Conservation (phyloP, 2,797 vertebrate genomes). For the Gallirallus australis region DNA sequence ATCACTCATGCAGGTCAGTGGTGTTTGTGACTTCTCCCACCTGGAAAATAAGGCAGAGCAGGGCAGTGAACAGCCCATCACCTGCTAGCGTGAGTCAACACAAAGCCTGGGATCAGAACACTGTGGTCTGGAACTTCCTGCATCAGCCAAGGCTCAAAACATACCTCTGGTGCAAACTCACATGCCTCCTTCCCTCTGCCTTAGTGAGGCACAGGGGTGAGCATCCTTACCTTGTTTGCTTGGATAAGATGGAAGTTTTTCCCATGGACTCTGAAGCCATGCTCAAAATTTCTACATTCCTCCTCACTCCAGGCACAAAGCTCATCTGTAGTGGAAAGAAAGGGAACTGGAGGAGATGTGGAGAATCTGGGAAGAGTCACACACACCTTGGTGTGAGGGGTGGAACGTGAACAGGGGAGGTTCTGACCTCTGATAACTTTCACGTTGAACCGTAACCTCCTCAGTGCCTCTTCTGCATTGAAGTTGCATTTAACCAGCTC, state of each 20-base stretch:
- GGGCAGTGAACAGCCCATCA: slow-evolving; percentile 72
- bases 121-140: slow-evolving; percentile 43
- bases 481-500: slow-evolving; percentile 96
- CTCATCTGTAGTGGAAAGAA: slow-evolving; percentile 80
- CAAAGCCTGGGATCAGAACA: slow-evolving; percentile 56
- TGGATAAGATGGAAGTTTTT: slow-evolving; percentile 99
- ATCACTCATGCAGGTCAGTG: slow-evolving; percentile 70
- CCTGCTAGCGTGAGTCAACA: slow-evolving; percentile 63
- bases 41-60: slow-evolving; percentile 75
- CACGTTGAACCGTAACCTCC: slow-evolving; percentile 92
- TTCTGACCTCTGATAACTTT: slow-evolving; percentile 92
- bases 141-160: not conserved
- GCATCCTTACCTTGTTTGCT: slow-evolving; percentile 89
- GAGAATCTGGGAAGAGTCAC: too few relatives aligned
- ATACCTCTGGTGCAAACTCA: not conserved
- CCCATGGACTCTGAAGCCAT: slow-evolving; percentile 93
- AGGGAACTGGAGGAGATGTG: not conserved
- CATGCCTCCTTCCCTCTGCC: not conserved
- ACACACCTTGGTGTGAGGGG: too few relatives aligned
- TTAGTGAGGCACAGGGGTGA: not conserved
- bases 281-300: slow-evolving; percentile 93
- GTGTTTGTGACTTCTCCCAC: slow-evolving; percentile 71
- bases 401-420: not conserved
- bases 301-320: slow-evolving; percentile 95
- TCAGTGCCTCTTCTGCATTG: slow-evolving; percentile 91